Percentiles rank a stretch among this genome's conserved stretches.
These are phyloP conservation scores for Caenorhabditis angaria DNA, from an alignment of 2,888 invertebrate genomes.

Conservation along the genomic window DNA sequence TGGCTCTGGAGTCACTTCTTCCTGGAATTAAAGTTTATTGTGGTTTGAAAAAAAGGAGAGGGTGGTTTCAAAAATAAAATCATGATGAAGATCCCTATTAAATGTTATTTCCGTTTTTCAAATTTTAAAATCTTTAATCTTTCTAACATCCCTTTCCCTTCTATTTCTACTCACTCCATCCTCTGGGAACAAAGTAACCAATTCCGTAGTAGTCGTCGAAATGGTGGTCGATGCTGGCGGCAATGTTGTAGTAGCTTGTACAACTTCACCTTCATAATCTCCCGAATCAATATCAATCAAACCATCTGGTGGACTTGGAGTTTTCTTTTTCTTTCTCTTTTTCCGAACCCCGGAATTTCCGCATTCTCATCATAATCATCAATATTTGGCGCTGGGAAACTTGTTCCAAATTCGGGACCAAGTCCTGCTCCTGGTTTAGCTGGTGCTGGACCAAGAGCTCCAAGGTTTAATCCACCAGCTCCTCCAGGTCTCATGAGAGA, in stretches of 20 bases:
- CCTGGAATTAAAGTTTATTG: conserved; percentile 4
- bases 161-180: conserved; percentile 15
- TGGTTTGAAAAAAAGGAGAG: neutral
- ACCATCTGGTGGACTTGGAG: conserved; percentile 39
- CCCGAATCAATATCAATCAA: conserved; percentile 37
- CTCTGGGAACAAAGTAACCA: conserved; percentile 12
- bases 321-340: conserved; percentile 27
- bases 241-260: neutral
- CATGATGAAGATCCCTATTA: no score
- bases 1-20: conserved; percentile 19
- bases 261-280: conserved; percentile 30
- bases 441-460: conserved; percentile 40
- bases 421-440: conserved; percentile 27
- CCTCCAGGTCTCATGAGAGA: conserved; percentile 33
- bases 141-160: no score
- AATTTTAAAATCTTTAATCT: no score
- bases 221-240: conserved; percentile 12
- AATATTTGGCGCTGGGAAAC: conserved; percentile 52
- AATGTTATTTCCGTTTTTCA: no score
- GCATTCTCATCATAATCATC: conserved; percentile 52
- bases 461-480: conserved; percentile 32
- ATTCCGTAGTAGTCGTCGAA: conserved; percentile 15
- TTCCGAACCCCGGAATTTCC: conserved; percentile 26
- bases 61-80: neutral
- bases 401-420: conserved; percentile 55